A percentile compares a stretch with the other conserved stretches of the same genome.
phyloP scores from a whole-genome alignment of 2,888 invertebrate genomes.

The Venusia cambrica region DNA sequence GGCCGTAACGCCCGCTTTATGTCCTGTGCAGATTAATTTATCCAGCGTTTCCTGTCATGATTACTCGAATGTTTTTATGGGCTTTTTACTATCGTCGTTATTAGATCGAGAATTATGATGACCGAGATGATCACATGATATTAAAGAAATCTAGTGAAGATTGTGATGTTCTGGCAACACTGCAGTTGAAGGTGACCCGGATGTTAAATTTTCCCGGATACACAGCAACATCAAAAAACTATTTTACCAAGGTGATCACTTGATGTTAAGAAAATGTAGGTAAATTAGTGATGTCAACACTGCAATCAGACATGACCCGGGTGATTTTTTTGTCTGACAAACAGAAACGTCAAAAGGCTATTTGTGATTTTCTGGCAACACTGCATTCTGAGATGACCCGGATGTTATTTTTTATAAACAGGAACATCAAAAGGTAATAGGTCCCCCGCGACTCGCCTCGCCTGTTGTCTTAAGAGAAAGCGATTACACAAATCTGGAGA shows the following conservation, averaged over 20 bases:
- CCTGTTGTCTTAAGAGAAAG: conserved; percentile 78
- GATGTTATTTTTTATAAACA: conserved; percentile 28
- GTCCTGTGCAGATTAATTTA: conserved; percentile 73
- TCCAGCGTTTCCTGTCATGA: conserved; percentile 55
- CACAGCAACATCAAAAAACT: no score
- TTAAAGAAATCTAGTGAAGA: no score
- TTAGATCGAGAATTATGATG: no score
- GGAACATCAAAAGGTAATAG: conserved; percentile 53
- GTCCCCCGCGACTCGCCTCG: conserved; percentile 63
- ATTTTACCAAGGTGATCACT: no score
- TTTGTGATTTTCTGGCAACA: no score
- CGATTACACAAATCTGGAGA: conserved; percentile 81
- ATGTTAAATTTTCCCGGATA: no score
- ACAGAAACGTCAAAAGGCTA: conserved; percentile 49
- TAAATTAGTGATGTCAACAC: conserved; percentile 18
- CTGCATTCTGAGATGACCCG: conserved; percentile 28
- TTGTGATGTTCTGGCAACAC: no score
- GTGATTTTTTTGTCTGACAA: conserved; percentile 28
- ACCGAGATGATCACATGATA: no score
- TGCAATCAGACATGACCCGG: conserved; percentile 30
- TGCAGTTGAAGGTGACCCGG: no score
- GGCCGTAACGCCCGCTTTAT: conserved; percentile 72
- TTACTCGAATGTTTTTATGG: conserved; percentile 50
- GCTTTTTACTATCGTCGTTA: conserved; percentile 31
- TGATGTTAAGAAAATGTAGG: conserved; percentile 19